Conservation (phyloP, 2,797 vertebrate species). For the Sebastes miniatus region DNA sequence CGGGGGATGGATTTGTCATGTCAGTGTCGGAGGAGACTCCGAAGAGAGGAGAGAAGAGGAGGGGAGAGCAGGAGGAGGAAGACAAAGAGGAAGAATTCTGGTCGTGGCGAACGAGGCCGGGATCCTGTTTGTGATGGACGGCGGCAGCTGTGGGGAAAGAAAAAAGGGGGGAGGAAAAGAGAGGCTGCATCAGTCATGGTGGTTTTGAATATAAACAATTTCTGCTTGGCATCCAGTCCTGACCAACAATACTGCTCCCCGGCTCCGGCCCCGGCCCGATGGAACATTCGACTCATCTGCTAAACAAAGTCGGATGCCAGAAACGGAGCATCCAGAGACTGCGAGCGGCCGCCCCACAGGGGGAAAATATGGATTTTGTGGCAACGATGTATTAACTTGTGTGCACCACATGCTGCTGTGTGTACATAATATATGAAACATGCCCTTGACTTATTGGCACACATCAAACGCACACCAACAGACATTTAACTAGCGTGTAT, state of each 20-base stretch:
- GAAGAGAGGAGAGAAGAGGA: not conserved
- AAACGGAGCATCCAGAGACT: constrained; percentile 16
- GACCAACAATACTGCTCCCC: constrained; percentile 22
- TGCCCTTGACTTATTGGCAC: constrained; percentile 41
- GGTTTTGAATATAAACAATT: constrained; percentile 68
- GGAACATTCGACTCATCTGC: constrained; percentile 63
- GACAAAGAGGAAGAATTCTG: constrained; percentile 50
- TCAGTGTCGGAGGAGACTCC: constrained; percentile 22
- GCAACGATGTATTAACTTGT: constrained; percentile 33
- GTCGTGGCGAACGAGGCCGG: constrained; percentile 26
- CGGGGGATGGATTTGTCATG: constrained; percentile 32
- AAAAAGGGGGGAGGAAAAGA: not conserved
- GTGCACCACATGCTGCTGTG: constrained; percentile 53
- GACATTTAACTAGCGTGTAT: not conserved
- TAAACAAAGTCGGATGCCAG: constrained; percentile 48
- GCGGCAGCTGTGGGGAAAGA: constrained; percentile 68
- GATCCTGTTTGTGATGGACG: constrained; percentile 63
- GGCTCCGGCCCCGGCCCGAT: not conserved
- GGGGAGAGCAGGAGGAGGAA: constrained; percentile 32
- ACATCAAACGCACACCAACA: constrained; percentile 3
- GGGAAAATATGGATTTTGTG: constrained; percentile 53
- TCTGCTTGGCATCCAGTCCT: constrained; percentile 51
- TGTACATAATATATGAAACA: constrained; percentile 24
- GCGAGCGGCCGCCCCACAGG: constrained; percentile 8
- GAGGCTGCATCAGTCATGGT: constrained; percentile 65